A percentile compares a stretch with the other conserved stretches of the same genome.
These are phyloP conservation scores for Trachops cirrhosus DNA, from an alignment of 2,797 vertebrate species.

Conservation along the genomic window DNA sequence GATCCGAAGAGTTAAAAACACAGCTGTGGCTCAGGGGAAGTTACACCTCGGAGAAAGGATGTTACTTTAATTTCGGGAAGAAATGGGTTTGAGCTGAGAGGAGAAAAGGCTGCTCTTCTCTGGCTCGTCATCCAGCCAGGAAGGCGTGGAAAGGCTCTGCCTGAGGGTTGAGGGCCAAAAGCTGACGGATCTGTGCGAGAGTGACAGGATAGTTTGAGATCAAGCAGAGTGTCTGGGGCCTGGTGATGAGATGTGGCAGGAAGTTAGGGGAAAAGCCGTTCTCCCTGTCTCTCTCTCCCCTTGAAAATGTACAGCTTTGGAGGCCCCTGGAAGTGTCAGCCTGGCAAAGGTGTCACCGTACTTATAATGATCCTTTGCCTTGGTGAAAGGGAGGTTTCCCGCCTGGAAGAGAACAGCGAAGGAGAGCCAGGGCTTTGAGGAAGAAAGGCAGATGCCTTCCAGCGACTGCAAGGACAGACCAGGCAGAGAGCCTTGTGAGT, in stretches of 20 bases:
- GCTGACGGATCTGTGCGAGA: too few species aligned
- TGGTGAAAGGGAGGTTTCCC: neutral
- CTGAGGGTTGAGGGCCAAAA: neutral
- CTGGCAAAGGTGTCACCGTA: accelerated
- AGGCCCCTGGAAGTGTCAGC: neutral
- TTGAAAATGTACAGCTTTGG: neutral
- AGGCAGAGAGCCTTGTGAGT: neutral
- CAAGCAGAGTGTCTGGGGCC: neutral
- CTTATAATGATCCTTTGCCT: neutral
- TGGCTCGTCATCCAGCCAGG: neutral
- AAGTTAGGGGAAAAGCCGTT: neutral
- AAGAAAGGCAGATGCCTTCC: neutral
- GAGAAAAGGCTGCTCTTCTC: neutral
- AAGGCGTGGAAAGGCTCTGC: neutral
- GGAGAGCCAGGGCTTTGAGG: neutral
- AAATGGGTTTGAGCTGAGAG: neutral
- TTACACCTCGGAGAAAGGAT: neutral
- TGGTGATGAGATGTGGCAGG: neutral
- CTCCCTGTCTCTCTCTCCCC: neutral
- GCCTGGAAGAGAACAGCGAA: neutral
- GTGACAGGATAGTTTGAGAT: neutral
- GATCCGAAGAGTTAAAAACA: neutral
- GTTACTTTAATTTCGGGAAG: neutral
- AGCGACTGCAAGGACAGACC: neutral
- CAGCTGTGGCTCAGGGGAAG: neutral